Conservation (phyloP, 2,113 vertebrate species). For the Ictalurus punctatus region DNA sequence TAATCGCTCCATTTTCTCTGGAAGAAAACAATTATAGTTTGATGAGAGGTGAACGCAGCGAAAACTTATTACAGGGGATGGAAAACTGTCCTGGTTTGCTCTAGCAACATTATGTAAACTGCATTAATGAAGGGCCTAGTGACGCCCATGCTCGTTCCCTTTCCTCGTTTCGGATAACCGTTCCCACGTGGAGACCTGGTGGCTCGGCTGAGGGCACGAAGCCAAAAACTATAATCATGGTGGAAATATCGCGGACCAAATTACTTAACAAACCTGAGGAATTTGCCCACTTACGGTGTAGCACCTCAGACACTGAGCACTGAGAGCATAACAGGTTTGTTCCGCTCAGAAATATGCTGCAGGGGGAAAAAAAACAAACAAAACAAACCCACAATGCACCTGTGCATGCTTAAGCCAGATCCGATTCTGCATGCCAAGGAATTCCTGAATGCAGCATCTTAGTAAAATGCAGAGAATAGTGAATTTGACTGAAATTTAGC, state of each 20-base stretch:
- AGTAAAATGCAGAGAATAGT: constrained; percentile 57
- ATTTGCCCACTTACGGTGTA: constrained; percentile 32
- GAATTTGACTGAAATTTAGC: constrained; percentile 8
- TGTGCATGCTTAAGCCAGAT: constrained; percentile 55
- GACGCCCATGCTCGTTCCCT: neutral
- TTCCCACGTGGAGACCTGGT: constrained; percentile 42
- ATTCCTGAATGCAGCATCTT: constrained; percentile 63
- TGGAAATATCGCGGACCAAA: constrained; percentile 37
- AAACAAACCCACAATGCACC: constrained; percentile 30
- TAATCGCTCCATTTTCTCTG: too few relatives aligned
- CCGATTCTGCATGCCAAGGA: constrained; percentile 55
- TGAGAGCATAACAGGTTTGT: constrained; percentile 28
- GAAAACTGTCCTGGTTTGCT: too few relatives aligned
- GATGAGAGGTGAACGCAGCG: too few relatives aligned
- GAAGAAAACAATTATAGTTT: too few relatives aligned
- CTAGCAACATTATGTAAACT: too few relatives aligned
- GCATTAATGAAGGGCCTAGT: too few relatives aligned
- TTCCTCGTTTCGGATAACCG: constrained; percentile 24
- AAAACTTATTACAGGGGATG: too few relatives aligned
- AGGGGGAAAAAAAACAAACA: neutral
- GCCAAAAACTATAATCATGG: constrained; percentile 22
- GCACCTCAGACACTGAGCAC: constrained; percentile 8
- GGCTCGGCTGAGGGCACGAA: constrained; percentile 29
- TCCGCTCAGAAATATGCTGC: constrained; percentile 46
- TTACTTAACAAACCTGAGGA: constrained; percentile 26